Evolutionary conservation across 2,888 invertebrate genomes (phyloP), one percentile per base, ranked within the genome.

Genomic region (Oxycera nigricornis): DNA sequence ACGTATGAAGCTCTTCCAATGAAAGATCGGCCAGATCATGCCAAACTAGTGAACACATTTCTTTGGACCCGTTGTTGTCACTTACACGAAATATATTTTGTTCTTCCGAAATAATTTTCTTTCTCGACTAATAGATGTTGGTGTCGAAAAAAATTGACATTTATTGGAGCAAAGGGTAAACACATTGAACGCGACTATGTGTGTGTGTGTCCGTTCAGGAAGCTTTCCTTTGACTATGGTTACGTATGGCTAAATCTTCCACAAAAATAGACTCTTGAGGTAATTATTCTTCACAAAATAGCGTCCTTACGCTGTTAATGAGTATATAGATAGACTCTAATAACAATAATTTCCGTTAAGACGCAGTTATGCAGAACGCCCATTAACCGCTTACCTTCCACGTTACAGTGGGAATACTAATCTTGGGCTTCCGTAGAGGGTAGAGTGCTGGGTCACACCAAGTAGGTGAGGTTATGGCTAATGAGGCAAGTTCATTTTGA

Each of bases 291-390:
- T 14, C 17, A 28, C 50, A 26, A 50, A 50, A 68, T 68, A 68
- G 52, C 26, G 26, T 26, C 50, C 50, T 50, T 28, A 17, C n/a
- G 20, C 68, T 30, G 17, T 30, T 26, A 30, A 50, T 50, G 26
- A 22, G 17, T 52, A 26, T 75, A 67, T 70, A 62, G 73, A 70
- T 61, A 57, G 39, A 22, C 28, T 61, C 73, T 74, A 76, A 76
- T 76, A 76, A 76, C 76, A 73, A 76, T 76, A 76, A 74, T 76
- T 76, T 76, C 20, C 72, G 76, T 76, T 73, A 74, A 76, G 73
- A 72, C 76, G 57, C 74, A 73, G 72, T 74, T 74, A 76, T 76
- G 76, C 72, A 76, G 74, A 74, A 74, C 72, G 72, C 65, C 76
- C 76, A 76, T 76, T 76, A 76, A 76, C 73, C 72, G 76, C 61